Base-by-base conservation (phyloP, 1,140 invertebrate species). In the Zaprionus ornatus region DNA sequence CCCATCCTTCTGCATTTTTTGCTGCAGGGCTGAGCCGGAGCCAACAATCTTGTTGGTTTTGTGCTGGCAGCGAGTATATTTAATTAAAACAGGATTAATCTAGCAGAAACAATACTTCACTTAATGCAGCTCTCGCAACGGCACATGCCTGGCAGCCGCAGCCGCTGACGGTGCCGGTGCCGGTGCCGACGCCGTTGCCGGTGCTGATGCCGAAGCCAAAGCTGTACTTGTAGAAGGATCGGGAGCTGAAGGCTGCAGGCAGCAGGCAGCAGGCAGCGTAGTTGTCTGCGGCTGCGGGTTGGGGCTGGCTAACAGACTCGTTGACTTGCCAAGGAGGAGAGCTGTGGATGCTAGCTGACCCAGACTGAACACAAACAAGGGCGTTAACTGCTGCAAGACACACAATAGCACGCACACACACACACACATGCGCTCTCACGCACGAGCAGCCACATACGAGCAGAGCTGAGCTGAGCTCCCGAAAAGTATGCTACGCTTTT, bases 91-190 rank as follows among this genome's bases (percentile, higher is more conserved):
- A 76, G 86, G 86, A 90, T 90, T 90, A 90, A 90, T 90, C 85
- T 90, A 90, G 85, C 85, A 90, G 86, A 90, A 90, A 90, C 85
- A 90, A 90, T 90, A 90, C 85, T 90, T 90, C 85, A 90, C 85
- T 90, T 90, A 90, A 90, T 90, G 86, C 85, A 90, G 80, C 83
- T 62, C 52, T 76, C 63, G 57, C 56, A 69, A 48, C 67, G 61
- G 67, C 68, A 69, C 68, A 71, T 73, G 48, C 50, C 61, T 67
- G 63, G 45, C 63, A 19, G 50, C 59, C 32, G 27, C 25, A 37
- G 23, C 29, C 50, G 9, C 13, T 45, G 42, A 12, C 63, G 32
- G 27, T 42, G 74, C 17, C 27, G 19, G 45, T 55, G 37, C 27
- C 21, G 9, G 27, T 37, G 67, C 59, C 60, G 35, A 2, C 15